Evolutionary conservation across 2,888 invertebrate genomes (phyloP).

Genomic region (Magallana nippona): DNA sequence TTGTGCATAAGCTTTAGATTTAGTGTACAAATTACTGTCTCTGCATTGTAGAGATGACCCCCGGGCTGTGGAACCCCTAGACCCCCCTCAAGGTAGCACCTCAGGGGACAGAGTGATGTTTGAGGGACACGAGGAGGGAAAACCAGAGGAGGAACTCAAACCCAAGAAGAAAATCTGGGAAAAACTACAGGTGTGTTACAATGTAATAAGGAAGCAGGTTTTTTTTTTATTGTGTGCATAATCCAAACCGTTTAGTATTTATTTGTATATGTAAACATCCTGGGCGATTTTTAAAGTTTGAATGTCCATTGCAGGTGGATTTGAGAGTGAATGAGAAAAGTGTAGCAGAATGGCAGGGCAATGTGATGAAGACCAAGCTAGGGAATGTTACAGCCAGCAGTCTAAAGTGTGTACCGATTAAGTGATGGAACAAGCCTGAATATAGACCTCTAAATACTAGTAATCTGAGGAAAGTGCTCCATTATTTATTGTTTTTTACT

Average conservation of each 20-base stretch:
- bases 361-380: conserved; percentile 86
- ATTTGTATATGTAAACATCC: no score
- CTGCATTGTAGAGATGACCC: conserved; percentile 67
- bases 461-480: no score
- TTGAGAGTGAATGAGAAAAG: conserved; percentile 82
- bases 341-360: conserved; percentile 92
- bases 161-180: conserved; percentile 99
- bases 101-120: conserved; percentile 91
- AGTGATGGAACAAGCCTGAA: conserved; percentile 72
- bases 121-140: conserved; percentile 89
- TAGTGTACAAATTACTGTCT: not conserved
- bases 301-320: conserved; percentile 75
- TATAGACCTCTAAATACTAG: no score
- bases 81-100: conserved; percentile 87
- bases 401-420: conserved; percentile 91
- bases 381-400: conserved; percentile 88
- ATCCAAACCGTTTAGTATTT: no score
- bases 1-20: not conserved
- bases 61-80: conserved; percentile 88
- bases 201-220: not conserved
- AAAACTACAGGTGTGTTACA: conserved; percentile 85
- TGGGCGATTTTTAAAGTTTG: no score
- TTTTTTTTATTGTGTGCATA: no score
- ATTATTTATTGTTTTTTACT: no score
- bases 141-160: conserved; percentile 91